Percentiles rank a stretch among this genome's conserved stretches.
phyloP scores from a whole-genome alignment of 2,113 vertebrate species.

The Callipepla californica region DNA sequence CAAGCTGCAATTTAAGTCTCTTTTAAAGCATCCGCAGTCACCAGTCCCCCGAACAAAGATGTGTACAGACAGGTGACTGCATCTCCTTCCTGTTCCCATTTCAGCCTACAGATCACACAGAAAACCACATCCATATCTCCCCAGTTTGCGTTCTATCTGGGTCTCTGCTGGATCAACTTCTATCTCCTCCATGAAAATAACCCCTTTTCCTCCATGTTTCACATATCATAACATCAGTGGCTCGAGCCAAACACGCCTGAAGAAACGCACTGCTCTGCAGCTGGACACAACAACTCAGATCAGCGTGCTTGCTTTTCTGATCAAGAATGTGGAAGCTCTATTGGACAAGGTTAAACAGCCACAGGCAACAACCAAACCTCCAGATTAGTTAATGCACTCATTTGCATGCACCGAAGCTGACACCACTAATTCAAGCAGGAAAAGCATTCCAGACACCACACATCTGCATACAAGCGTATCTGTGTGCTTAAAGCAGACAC shows the following conservation, averaged over 20 bases:
- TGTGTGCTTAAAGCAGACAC: background rate
- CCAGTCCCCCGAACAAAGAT: background rate
- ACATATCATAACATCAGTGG: accelerated
- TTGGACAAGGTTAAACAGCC: background rate
- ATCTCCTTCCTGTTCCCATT: background rate
- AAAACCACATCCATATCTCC: background rate
- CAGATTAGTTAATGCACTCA: background rate
- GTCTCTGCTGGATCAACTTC: background rate
- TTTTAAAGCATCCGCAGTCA: background rate
- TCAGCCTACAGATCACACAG: background rate
- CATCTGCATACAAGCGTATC: background rate
- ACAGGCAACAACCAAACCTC: background rate
- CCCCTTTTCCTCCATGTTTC: background rate
- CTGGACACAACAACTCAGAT: background rate
- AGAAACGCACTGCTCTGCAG: background rate
- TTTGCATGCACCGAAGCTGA: background rate
- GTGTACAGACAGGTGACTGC: background rate
- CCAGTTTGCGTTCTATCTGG: background rate
- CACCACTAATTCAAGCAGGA: background rate
- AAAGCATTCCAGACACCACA: background rate
- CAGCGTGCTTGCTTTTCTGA: background rate
- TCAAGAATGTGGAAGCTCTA: accelerated
- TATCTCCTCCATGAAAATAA: accelerated
- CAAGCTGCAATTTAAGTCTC: background rate
- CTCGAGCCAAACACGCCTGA: background rate